Conservation (phyloP, 2,888 invertebrate genomes). For the Achlya flavicornis region DNA sequence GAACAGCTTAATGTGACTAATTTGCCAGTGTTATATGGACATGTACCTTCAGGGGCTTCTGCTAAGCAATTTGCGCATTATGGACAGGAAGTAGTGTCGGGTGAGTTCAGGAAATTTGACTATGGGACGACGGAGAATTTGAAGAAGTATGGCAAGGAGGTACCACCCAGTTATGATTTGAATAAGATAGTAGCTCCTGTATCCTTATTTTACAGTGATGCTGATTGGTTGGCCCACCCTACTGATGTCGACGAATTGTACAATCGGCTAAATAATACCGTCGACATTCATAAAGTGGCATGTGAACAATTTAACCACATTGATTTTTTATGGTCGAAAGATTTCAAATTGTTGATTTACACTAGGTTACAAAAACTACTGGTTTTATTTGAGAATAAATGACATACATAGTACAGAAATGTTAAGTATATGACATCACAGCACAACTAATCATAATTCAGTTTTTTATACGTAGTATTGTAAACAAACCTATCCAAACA, state of each 20-base stretch:
- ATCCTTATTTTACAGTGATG: slow-evolving; percentile 66
- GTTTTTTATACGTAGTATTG: no score
- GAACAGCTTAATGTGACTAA: slow-evolving; percentile 83
- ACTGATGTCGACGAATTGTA: slow-evolving; percentile 82
- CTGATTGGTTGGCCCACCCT: slow-evolving; percentile 86
- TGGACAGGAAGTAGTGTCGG: slow-evolving; percentile 71
- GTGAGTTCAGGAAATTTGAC: slow-evolving; percentile 60
- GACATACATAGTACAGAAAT: not conserved
- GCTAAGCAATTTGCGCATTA: slow-evolving; percentile 81
- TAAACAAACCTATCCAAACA: no score
- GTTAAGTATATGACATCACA: no score
- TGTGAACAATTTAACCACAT: slow-evolving; percentile 72
- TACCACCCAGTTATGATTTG: slow-evolving; percentile 60
- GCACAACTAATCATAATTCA: no score
- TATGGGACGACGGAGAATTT: slow-evolving; percentile 56
- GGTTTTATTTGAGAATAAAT: slow-evolving; percentile 27
- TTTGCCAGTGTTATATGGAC: slow-evolving; percentile 80
- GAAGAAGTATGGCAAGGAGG: slow-evolving; percentile 48
- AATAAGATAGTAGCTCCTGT: slow-evolving; percentile 58
- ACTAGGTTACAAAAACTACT: slow-evolving; percentile 43
- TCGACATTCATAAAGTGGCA: slow-evolving; percentile 82
- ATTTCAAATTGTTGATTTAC: slow-evolving; percentile 56
- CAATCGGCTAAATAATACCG: slow-evolving; percentile 75
- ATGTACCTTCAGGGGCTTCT: slow-evolving; percentile 82
- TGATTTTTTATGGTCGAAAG: slow-evolving; percentile 66